Base-by-base conservation (phyloP, 2,888 invertebrate species). In the Dynastes maya region DNA sequence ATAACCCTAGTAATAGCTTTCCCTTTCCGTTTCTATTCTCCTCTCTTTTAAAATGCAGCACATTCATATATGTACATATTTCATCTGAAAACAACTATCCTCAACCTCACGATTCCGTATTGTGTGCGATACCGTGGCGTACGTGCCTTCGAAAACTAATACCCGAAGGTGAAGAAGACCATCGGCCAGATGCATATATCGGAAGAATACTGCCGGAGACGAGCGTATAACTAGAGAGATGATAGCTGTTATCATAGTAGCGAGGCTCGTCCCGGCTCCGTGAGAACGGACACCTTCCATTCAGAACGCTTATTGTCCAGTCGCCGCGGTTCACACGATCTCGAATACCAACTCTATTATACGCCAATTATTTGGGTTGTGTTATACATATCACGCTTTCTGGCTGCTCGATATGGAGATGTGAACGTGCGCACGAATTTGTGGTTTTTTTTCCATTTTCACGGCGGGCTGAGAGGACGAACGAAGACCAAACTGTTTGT, bases 351-450 rank as follows among this genome's bases (percentile, higher is more conserved):
- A 83, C 83, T 86, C 87, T 86, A 87, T 88, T 87, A 87, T 87
- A 85, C 83, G 86, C 86, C 87, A 87, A 88, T 88, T 88, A 87
- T 88, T 88, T 87, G 86, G 87, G 86, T 86, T 87, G 87, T 87
- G 88, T 87, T 88, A 87, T 87, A 88, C 87, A 88, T 88, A 88
- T 87, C 87, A 88, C 87, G 88, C 87, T 87, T 67, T 61, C 5
- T 9, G 53, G 55, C 72, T 80, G 83, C 85, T 84, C 83, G 86
- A 86, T 87, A 86, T 85, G 85, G 86, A 85, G 85, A 85, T 85
- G 83, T 82, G 82, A 86, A 85, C 86, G 86, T 86, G 87, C 83
- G 85, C 87, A 86, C 87, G 87, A 87, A 86, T 86, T 83, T 83
- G 85, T 9, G 86, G 84, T 86, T 85, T 85, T 83, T 85, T 82